Evolutionary conservation across 2,888 invertebrate genomes (phyloP).

Genomic region (Sycophila texana): DNA sequence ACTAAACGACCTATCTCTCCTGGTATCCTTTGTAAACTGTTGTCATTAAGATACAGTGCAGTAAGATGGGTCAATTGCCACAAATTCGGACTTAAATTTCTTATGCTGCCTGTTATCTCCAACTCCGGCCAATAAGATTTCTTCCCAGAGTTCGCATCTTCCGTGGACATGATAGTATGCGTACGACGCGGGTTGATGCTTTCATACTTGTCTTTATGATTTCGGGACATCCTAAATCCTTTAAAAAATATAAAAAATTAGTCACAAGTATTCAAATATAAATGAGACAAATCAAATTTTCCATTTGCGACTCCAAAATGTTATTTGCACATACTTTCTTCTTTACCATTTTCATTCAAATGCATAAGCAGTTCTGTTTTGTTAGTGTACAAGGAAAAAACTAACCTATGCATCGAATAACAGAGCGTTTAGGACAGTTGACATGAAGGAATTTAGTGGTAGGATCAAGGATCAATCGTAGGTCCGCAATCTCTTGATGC

Average conservation of each 20-base stretch:
- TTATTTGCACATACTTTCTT: too few species aligned
- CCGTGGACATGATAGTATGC: conserved; percentile 94
- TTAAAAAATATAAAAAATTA: conserved; percentile 44
- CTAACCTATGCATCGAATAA: conserved; percentile 54
- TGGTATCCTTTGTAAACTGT: conserved; percentile 93
- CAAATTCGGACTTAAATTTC: conserved; percentile 93
- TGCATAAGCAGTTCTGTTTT: not conserved
- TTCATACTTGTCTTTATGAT: conserved; percentile 93
- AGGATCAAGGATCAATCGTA: conserved; percentile 42
- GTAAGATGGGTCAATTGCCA: conserved; percentile 96
- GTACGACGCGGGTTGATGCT: conserved; percentile 86
- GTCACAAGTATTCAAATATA: not conserved
- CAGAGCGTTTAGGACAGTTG: conserved; percentile 42
- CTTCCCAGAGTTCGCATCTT: conserved; percentile 94
- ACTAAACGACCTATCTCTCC: conserved; percentile 91
- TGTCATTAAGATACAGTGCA: conserved; percentile 96
- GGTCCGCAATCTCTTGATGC: conserved; percentile 14
- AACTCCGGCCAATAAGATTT: conserved; percentile 94
- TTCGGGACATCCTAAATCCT: conserved; percentile 77
- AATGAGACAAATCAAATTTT: not conserved
- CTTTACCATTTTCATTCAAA: not conserved
- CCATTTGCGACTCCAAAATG: too few species aligned
- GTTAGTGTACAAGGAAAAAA: conserved; percentile 19
- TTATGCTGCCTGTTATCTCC: conserved; percentile 95
- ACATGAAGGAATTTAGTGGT: conserved; percentile 18